phyloP scores from a whole-genome alignment of 2,797 vertebrate genomes.

The Arrhamphus sclerolepis region DNA sequence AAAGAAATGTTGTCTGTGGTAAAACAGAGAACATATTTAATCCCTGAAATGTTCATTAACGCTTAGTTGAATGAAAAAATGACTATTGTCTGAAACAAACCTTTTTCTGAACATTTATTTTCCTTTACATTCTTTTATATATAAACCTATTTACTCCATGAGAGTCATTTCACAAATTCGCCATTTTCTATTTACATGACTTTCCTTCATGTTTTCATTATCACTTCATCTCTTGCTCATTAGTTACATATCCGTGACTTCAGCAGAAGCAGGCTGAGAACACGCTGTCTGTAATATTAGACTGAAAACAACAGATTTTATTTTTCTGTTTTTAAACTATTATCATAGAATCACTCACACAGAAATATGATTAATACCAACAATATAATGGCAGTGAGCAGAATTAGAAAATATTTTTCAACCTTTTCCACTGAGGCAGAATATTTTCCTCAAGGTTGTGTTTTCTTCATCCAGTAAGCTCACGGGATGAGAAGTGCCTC shows the following conservation, averaged over 20 bases:
- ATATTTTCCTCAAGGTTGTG: slow-evolving; percentile 31
- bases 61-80: slow-evolving; percentile 5
- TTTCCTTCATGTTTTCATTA: slow-evolving; percentile 37
- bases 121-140: slow-evolving; percentile 15
- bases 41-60: slow-evolving; percentile 28
- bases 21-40: slow-evolving; percentile 15
- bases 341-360: neutral
- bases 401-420: neutral
- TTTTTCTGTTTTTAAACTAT: slow-evolving; percentile 8
- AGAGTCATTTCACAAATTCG: slow-evolving; percentile 36
- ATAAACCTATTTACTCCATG: slow-evolving; percentile 18
- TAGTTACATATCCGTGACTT: slow-evolving; percentile 56
- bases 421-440: slow-evolving; percentile 11
- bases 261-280: slow-evolving; percentile 37
- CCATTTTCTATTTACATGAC: slow-evolving; percentile 37
- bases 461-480: slow-evolving; percentile 39
- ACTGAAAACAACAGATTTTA: slow-evolving; percentile 35
- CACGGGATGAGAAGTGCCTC: slow-evolving; percentile 24
- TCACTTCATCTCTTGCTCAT: slow-evolving; percentile 48
- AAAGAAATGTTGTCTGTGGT: slow-evolving; percentile 4
- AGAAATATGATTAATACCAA: slow-evolving; percentile 1
- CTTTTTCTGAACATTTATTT: slow-evolving; percentile 17
- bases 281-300: slow-evolving; percentile 25
- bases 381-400: neutral
- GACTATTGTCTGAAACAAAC: slow-evolving; percentile 4